Evolutionary conservation across 2,888 invertebrate genomes (phyloP).

Genomic region (Coelopa pilipes): DNA sequence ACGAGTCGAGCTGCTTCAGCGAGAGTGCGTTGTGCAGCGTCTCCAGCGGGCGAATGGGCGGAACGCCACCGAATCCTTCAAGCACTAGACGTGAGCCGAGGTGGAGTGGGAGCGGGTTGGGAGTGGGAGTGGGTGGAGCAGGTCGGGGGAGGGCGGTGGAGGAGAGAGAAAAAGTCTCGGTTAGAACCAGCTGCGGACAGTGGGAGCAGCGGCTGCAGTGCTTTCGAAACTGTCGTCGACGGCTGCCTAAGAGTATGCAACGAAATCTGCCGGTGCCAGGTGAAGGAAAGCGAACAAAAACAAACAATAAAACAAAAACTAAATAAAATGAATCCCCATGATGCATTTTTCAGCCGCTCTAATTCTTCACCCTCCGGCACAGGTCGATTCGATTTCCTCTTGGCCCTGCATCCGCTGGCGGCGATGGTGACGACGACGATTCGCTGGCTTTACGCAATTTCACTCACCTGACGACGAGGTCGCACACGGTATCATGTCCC

Average conservation of each 20-base stretch:
- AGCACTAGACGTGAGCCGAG: conserved; percentile 69
- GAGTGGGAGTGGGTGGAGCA: neutral
- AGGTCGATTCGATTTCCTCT: too few species aligned
- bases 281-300: neutral
- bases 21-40: conserved; percentile 97
- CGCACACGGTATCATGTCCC: conserved; percentile 84
- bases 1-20: conserved; percentile 88
- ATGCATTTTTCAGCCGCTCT: too few species aligned
- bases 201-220: neutral
- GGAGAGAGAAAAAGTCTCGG: conserved; percentile 8
- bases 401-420: neutral
- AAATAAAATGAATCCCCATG: too few species aligned
- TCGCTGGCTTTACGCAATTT: neutral
- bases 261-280: neutral
- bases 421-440: neutral
- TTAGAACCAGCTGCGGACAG: neutral
- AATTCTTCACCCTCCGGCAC: too few species aligned
- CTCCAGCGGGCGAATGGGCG: conserved; percentile 95
- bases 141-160: too few species aligned
- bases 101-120: neutral
- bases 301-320: too few species aligned
- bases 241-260: neutral
- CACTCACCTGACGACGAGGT: conserved; percentile 80
- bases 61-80: conserved; percentile 91
- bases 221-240: neutral